A percentile compares a stretch with the other conserved stretches of the same genome.
These are phyloP conservation scores for Patagioenas fasciata DNA, from an alignment of 2,113 vertebrate genomes.

Conservation along the genomic window DNA sequence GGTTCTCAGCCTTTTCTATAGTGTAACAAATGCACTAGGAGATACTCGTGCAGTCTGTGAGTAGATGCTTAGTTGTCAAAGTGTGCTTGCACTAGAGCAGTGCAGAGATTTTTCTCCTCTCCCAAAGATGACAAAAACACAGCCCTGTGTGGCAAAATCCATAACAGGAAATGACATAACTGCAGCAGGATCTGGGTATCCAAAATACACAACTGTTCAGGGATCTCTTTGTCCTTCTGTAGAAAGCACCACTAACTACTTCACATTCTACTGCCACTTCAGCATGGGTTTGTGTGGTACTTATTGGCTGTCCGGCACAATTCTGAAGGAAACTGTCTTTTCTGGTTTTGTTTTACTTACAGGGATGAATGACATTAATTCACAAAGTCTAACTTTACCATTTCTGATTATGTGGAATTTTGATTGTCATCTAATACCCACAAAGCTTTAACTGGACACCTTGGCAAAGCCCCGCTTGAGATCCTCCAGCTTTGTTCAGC, in stretches of 20 bases:
- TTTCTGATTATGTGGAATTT: not conserved
- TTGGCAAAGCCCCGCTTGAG: not conserved
- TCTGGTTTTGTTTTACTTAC: not conserved
- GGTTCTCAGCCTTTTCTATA: not conserved
- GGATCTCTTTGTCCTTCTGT: not conserved
- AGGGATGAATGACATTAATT: not conserved
- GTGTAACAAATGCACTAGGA: not conserved
- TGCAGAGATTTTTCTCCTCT: not conserved
- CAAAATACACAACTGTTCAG: not conserved
- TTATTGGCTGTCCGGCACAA: not conserved
- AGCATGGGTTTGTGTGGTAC: not conserved
- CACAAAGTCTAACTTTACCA: not conserved
- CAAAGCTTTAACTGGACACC: not conserved
- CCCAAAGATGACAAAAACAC: not conserved
- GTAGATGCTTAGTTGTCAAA: not conserved
- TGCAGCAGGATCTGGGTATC: not conserved
- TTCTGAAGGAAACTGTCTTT: accelerated
- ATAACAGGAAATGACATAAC: accelerated
- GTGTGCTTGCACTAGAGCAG: not conserved
- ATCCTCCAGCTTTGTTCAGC: not conserved
- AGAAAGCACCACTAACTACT: not conserved
- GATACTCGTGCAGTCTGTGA: not conserved
- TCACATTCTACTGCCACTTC: not conserved
- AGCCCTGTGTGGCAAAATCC: not conserved
- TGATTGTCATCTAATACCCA: not conserved